Evolutionary conservation across 2,113 vertebrate species (phyloP), one percentile per base, ranked within the genome.

Genomic region (Macquaria australasica): DNA sequence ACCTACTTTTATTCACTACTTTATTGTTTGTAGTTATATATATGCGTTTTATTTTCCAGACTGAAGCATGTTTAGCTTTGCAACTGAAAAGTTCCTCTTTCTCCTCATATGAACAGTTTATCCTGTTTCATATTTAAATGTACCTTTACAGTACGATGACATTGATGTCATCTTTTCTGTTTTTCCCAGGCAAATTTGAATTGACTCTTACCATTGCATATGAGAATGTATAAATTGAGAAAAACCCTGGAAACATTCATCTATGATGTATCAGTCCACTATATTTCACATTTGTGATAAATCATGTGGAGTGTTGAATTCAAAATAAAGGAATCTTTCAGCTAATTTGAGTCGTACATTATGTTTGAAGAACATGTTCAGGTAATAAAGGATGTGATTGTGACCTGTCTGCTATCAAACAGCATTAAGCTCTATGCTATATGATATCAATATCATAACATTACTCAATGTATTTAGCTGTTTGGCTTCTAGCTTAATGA

Each of bases 111-210:
- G 1, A 64, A n/a, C n/a, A 2, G 37, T 79, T 53, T 4, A 18
- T 74, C 14, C 43, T 20, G 34, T 18, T 85, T 71, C 23, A 63
- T 37, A 21, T 59, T 75, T 8, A 78, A 73, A 60, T 15, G 34
- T 1, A 3, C 60, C 16, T 0, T 51, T 34, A 51, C 16, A 4
- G 7, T 55, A 1, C 11, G 6, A 68, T 41, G 7, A 45, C 31
- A 5, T 43, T 18, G 20, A 15, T 71, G 25, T 50, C 14, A 50
- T 73, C 2, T 58, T 50, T 63, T 64, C 16, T 63, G 2, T 73
- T 62, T 62, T 73, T 11, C 18, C 0, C 1, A 20, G 7, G 28
- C 2, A 48, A 34, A 28, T 23, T 37, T 45, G 0, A 79, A 53
- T 25, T 62, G 7, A 72, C 15, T 39, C 8, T 39, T 60, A 8